Evolutionary conservation across 2,797 vertebrate genomes (phyloP).

Genomic region (Threskiornis aethiopicus): DNA sequence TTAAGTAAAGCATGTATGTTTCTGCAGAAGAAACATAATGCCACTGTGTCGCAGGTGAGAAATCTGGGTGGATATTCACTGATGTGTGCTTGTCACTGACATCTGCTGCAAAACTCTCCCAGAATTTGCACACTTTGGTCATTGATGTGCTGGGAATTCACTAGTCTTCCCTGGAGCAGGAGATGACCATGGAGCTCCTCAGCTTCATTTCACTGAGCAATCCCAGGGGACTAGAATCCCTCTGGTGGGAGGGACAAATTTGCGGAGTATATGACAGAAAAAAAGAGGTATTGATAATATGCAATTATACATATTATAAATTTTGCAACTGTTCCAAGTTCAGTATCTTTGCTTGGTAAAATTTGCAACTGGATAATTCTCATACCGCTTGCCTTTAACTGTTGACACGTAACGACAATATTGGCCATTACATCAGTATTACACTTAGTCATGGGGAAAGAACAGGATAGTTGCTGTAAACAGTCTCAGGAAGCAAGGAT

Average conservation of each 20-base stretch:
- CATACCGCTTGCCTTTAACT: not conserved
- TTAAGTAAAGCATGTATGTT: not conserved
- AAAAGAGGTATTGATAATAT: not conserved
- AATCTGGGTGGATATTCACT: not conserved
- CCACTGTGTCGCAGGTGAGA: not conserved
- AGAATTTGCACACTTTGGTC: not conserved
- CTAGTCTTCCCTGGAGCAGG: accelerated
- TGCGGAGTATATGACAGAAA: not conserved
- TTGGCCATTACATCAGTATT: not conserved
- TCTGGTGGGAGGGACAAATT: not conserved
- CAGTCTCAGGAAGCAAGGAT: not conserved
- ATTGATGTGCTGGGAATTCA: not conserved
- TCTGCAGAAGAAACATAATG: not conserved
- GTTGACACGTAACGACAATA: not conserved
- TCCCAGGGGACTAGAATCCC: not conserved
- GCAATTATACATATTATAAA: not conserved
- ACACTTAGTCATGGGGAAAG: not conserved
- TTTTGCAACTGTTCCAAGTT: not conserved
- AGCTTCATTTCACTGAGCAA: not conserved
- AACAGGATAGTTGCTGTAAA: not conserved
- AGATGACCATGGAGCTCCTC: not conserved
- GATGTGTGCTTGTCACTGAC: not conserved
- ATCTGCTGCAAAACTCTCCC: not conserved
- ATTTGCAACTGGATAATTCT: not conserved
- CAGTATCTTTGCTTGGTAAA: not conserved